Conservation (phyloP, 2,113 vertebrate genomes). For the Ctenodactylus gundi region DNA sequence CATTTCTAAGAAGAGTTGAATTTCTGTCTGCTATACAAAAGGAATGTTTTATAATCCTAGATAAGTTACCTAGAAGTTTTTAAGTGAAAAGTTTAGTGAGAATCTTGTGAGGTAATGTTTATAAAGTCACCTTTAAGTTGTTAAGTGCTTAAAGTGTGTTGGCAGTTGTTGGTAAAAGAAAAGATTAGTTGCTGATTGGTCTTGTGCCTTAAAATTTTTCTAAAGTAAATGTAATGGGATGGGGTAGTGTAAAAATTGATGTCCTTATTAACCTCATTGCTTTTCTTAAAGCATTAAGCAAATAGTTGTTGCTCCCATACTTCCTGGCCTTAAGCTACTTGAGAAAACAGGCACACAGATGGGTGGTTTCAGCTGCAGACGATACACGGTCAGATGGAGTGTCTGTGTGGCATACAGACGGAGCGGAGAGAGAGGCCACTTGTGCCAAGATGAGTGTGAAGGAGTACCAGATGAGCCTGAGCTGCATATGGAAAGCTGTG, state of each 20-base stretch:
- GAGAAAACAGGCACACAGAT: not conserved
- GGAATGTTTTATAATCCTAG: not conserved
- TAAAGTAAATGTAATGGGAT: not conserved
- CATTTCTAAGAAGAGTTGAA: not conserved
- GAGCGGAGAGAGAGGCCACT: not conserved
- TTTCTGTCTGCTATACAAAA: not conserved
- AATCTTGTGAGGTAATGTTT: not conserved
- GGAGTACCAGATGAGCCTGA: not conserved
- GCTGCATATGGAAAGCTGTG: not conserved
- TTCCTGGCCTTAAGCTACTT: too few species aligned
- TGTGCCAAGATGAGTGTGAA: not conserved
- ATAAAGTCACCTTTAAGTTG: not conserved
- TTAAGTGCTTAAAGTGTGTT: not conserved
- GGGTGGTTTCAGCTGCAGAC: not conserved
- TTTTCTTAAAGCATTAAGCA: not conserved
- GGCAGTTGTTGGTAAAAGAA: constrained; percentile 46
- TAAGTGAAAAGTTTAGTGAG: not conserved
- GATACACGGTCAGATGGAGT: not conserved
- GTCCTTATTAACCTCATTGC: not conserved
- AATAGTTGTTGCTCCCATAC: not conserved
- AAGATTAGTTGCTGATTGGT: constrained; percentile 11
- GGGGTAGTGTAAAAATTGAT: not conserved
- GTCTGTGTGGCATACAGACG: not conserved
- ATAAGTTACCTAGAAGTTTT: not conserved
- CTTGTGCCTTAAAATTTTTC: not conserved